Conservation (phyloP, 2,888 invertebrate species). For the Camptogramma bilineatum region DNA sequence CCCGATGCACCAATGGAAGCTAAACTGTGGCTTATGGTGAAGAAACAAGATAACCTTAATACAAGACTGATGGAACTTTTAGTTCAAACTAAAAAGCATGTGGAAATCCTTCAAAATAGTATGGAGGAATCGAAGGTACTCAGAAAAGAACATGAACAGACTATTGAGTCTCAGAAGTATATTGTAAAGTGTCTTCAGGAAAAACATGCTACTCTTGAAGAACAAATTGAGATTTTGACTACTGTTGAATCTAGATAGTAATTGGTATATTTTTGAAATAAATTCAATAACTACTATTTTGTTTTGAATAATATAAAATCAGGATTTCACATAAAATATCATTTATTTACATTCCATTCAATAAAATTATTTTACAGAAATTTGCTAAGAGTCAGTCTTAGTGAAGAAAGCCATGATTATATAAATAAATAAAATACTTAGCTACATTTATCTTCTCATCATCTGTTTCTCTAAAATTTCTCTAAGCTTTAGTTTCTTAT, state of each 20-base stretch:
- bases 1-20: constrained; percentile 65
- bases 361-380: constrained; percentile 5
- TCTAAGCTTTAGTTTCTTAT: constrained; percentile 72
- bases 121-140: constrained; percentile 58
- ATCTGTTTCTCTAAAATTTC: constrained; percentile 77
- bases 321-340: constrained; percentile 12
- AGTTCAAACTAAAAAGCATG: constrained; percentile 67
- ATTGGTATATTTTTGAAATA: constrained; percentile 10
- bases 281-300: constrained; percentile 4
- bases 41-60: constrained; percentile 74
- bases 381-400: constrained; percentile 47
- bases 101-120: constrained; percentile 65
- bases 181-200: constrained; percentile 77
- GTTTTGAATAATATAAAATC: neutral
- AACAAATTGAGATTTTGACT: constrained; percentile 78
- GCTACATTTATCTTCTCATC: constrained; percentile 53
- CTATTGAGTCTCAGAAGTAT: constrained; percentile 70
- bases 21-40: constrained; percentile 71
- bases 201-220: constrained; percentile 76
- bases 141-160: constrained; percentile 66
- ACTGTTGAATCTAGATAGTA: constrained; percentile 70
- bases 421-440: constrained; percentile 38
- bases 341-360: constrained; percentile 13
- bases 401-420: constrained; percentile 35
- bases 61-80: constrained; percentile 65